A percentile compares a stretch with the other conserved stretches of the same genome.
phyloP scores from a whole-genome alignment of 2,888 invertebrate genomes.

The Drosophila merina region DNA sequence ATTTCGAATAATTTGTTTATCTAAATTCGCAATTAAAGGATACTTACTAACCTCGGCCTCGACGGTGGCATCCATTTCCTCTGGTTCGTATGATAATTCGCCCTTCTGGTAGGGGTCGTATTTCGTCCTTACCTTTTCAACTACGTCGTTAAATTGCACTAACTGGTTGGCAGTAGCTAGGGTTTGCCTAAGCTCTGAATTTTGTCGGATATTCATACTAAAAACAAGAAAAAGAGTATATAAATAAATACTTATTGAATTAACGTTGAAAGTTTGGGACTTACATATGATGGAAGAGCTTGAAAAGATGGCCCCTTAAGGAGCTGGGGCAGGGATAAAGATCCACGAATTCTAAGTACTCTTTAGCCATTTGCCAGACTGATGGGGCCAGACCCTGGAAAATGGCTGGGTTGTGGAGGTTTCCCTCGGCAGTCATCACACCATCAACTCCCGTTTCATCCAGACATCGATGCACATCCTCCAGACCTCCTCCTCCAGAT shows the following conservation, averaged over 20 bases:
- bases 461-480: conserved; percentile 94
- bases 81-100: conserved; percentile 83
- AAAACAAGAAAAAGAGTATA: background rate
- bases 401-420: conserved; percentile 98
- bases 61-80: conserved; percentile 83
- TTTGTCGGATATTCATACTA: conserved; percentile 90
- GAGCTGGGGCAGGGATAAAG: too few species aligned
- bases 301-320: conserved; percentile 98
- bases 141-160: conserved; percentile 89
- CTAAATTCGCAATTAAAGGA: too few species aligned
- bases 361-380: conserved; percentile 92
- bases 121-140: conserved; percentile 87
- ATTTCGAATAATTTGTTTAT: background rate
- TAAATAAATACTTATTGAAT: background rate
- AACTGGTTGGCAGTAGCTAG: conserved; percentile 91
- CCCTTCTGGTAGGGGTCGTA: conserved; percentile 91
- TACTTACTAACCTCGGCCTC: conserved; percentile 39
- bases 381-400: conserved; percentile 92
- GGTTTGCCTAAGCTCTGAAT: conserved; percentile 89
- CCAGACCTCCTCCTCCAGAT: too few species aligned
- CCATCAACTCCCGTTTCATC: conserved; percentile 93
- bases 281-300: conserved; percentile 97
- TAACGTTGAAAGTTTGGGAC: conserved; percentile 49
- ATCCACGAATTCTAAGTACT: conserved; percentile 85
- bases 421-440: conserved; percentile 97